Evolutionary conservation across 30 jellyfish, hydroid and myxozoan species (phyloP), one percentile per base, ranked within the genome.

Genomic region (Aurelia sp.): DNA sequence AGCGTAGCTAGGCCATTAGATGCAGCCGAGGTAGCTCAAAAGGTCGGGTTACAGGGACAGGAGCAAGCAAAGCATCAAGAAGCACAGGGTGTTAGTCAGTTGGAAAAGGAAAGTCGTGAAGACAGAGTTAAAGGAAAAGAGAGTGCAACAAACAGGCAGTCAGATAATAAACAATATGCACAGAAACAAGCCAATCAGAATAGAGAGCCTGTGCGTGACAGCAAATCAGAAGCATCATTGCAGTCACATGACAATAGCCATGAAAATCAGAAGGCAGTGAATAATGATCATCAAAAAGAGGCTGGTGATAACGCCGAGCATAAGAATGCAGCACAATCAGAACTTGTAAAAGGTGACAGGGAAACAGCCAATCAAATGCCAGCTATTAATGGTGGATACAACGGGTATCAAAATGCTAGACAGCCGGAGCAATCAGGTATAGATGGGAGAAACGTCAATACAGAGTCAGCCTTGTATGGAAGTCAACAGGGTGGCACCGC

Each of bases 191-290:
- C 77, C 53, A 18, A 24, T 15, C 40, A 60, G 53, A 81, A 35
- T 59, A 61, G 55, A 55, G 84, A 67, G 18, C 58, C 91, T 47
- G 38, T 17, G 2, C 77, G 57, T 20, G 60, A 47, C 62, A 55
- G 77, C 81, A 58, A 59, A 59, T 59, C 88, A 30, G 75, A 76
- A 44, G 81, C 63, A 11, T 70, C 81, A 16, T 13, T 70, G n/a
- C 62, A 70, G 22, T 40, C 61, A 40, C 35, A 40, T 22, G 53
- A 35, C 53, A 48, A 17, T 17, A 70, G 47, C 21, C 65, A 70
- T 6, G 81, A 48, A 48, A 40, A 70, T 41, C 63, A 21, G 17
- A 47, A 40, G 31, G 61, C 58, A 13, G 20, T 66, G 3, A 30
- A 55, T 15, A 33, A 5, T 5, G 51, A 66, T 30, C 12, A 24